phyloP scores from a whole-genome alignment of 2,113 vertebrate genomes.

The Pavo muticus region DNA sequence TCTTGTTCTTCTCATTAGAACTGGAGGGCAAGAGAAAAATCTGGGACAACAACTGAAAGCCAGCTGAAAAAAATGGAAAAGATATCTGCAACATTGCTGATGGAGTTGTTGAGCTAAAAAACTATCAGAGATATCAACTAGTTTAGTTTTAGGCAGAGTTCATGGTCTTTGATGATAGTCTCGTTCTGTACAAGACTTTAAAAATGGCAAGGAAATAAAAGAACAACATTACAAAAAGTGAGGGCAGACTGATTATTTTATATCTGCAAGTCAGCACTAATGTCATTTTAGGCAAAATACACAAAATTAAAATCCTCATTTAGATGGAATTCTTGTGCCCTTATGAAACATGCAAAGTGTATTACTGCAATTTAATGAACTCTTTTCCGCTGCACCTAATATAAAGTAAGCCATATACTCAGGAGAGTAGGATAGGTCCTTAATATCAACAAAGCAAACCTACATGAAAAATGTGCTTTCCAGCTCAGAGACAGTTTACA shows the following conservation, averaged over 20 bases:
- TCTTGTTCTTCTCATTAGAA: not conserved
- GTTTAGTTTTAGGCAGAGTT: not conserved
- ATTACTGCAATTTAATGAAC: conserved; percentile 51
- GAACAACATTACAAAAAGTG: not conserved
- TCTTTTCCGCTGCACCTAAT: conserved; percentile 20
- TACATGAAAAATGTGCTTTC: conserved; percentile 59
- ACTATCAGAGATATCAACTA: not conserved
- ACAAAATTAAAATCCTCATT: not conserved
- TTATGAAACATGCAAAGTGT: conserved; percentile 24
- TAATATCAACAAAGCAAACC: conserved; percentile 42
- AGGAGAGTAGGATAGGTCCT: conserved; percentile 37
- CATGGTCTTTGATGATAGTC: not conserved
- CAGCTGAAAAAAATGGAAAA: not conserved
- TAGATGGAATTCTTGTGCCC: not conserved
- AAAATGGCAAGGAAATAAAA: not conserved
- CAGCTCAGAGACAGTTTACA: conserved; percentile 63
- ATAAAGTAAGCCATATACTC: conserved; percentile 45
- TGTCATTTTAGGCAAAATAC: not conserved
- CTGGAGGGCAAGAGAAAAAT: not conserved
- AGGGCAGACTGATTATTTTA: not conserved
- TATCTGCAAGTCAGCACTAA: not conserved
- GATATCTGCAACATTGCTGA: not conserved
- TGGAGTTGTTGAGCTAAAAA: not conserved
- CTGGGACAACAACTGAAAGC: not conserved
- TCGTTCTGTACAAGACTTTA: not conserved